A percentile compares a stretch with the other conserved stretches of the same genome.
Conservation (phyloP, 2,113 vertebrate species). For the Cottus gobio region DNA sequence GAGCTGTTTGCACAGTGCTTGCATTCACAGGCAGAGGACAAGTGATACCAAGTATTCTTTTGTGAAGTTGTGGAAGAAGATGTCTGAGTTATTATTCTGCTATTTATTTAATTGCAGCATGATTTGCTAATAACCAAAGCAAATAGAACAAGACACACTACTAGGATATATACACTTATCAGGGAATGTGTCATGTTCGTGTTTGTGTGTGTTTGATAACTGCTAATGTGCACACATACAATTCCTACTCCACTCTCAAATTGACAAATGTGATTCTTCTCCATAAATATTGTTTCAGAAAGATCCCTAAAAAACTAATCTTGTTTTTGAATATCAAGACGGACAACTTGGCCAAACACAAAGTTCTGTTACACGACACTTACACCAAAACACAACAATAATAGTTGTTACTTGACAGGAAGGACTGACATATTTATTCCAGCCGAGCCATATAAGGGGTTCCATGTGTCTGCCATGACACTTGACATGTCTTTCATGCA, state of each 20-base stretch:
- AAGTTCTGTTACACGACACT: not conserved
- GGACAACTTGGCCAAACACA: not conserved
- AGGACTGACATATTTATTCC: not conserved
- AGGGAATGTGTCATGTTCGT: not conserved
- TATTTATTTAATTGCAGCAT: not conserved
- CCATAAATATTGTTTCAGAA: not conserved
- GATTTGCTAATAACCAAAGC: not conserved
- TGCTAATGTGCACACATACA: not conserved
- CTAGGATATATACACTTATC: not conserved
- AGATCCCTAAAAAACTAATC: not conserved
- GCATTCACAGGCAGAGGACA: not conserved
- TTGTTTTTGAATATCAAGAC: not conserved
- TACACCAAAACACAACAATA: not conserved
- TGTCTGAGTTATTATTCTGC: not conserved
- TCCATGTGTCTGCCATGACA: not conserved
- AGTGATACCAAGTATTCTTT: not conserved
- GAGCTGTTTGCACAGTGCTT: slow-evolving; percentile 44
- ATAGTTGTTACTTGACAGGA: not conserved
- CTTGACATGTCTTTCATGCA: not conserved
- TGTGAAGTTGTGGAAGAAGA: not conserved
- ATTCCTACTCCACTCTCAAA: too few relatives aligned
- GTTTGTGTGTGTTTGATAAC: not conserved
- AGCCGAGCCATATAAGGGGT: not conserved
- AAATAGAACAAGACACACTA: not conserved
- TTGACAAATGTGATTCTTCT: not conserved